phyloP scores from a whole-genome alignment of 2,888 invertebrate genomes.

The Diaperis boleti region DNA sequence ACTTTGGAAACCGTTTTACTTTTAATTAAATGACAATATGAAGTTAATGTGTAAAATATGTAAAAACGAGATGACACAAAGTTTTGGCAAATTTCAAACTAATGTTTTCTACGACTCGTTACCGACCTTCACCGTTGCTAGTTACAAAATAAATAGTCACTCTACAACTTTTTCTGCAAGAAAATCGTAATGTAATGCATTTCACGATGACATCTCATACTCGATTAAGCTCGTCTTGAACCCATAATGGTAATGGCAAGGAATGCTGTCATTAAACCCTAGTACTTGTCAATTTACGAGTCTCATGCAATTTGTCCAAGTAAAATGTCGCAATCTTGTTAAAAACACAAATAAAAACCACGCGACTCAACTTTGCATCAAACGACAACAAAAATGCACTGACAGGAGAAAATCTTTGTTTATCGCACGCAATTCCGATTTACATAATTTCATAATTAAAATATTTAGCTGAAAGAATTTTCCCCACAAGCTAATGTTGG shows the following conservation, averaged over 20 bases:
- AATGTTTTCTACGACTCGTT: background rate
- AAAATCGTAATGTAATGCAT: conserved; percentile 6
- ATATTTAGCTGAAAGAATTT: too few species aligned
- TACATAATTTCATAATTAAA: conserved; percentile 17
- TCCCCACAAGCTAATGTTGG: conserved; percentile 8
- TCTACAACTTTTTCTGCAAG: background rate
- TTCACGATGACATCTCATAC: conserved; percentile 5
- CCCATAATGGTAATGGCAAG: conserved; percentile 8
- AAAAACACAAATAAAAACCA: background rate
- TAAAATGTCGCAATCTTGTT: conserved; percentile 2
- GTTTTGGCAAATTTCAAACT: background rate
- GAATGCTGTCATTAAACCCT: conserved; percentile 7
- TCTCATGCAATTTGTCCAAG: conserved; percentile 2
- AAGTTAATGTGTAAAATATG: too few species aligned
- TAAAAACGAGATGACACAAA: too few species aligned
- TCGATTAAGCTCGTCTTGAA: conserved; percentile 9
- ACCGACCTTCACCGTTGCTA: background rate
- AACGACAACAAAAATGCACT: background rate
- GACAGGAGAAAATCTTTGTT: conserved; percentile 3
- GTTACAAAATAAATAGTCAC: background rate
- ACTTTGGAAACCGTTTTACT: too few species aligned
- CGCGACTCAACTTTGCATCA: too few species aligned
- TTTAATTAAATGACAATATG: too few species aligned
- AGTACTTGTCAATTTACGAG: conserved; percentile 12
- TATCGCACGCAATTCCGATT: background rate